phyloP scores from a whole-genome alignment of 1,140 invertebrate genomes.

The Megalonaias nervosa region DNA sequence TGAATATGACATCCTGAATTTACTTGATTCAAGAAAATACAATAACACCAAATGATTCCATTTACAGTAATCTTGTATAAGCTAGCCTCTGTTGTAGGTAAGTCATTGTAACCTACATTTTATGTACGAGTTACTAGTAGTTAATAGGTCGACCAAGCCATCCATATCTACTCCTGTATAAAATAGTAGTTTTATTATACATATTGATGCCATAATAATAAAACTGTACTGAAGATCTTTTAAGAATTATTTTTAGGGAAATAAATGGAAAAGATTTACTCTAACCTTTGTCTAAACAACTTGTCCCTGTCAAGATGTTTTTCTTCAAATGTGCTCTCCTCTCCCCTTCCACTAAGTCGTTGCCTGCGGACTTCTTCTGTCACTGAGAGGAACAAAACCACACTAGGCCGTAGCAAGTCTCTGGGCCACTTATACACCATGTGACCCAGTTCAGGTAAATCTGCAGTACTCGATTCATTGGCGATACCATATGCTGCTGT shows the following conservation, averaged over 20 bases:
- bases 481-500: slow-evolving; percentile 62
- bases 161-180: too few species aligned
- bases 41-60: too few species aligned
- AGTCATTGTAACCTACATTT: too few species aligned
- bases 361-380: slow-evolving; percentile 50
- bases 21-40: too few species aligned
- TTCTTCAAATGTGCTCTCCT: slow-evolving; percentile 50
- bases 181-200: too few species aligned
- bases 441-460: slow-evolving; percentile 43
- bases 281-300: slow-evolving; percentile 55
- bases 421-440: slow-evolving; percentile 51
- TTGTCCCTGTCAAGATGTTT: slow-evolving; percentile 43
- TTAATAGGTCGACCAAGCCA: too few species aligned
- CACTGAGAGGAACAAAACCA: slow-evolving; percentile 55
- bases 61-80: too few species aligned
- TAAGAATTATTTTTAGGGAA: not conserved
- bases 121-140: too few species aligned
- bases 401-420: slow-evolving; percentile 48
- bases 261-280: not conserved
- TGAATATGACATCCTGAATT: too few species aligned
- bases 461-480: slow-evolving; percentile 50
- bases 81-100: too few species aligned
- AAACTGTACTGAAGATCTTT: too few species aligned
- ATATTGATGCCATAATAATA: too few species aligned
- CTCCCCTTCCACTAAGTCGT: slow-evolving; percentile 37